These are phyloP conservation scores for Cerastis rubricosa DNA, from an alignment of 2,888 invertebrate species.

Conservation along the genomic window DNA sequence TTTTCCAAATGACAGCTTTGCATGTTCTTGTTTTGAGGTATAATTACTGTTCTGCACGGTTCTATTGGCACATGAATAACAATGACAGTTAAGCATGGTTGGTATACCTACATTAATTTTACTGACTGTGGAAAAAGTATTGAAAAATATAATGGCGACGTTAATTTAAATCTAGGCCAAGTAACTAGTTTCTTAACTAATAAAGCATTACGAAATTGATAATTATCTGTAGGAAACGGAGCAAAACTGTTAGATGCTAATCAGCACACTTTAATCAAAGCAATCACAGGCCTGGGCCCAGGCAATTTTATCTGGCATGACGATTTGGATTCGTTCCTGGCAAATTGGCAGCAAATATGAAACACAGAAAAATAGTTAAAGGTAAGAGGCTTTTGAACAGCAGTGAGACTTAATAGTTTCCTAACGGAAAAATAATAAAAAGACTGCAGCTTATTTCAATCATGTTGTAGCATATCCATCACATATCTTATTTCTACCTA, in stretches of 20 bases:
- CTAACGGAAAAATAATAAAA: background rate
- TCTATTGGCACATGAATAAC: background rate
- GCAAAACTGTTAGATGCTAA: conserved; percentile 57
- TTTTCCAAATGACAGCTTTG: background rate
- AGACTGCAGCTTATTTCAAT: background rate
- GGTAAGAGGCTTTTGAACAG: background rate
- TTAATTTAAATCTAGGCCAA: background rate
- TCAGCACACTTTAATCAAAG: conserved; percentile 57
- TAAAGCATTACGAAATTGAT: background rate
- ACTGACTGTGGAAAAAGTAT: background rate
- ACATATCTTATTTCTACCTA: background rate
- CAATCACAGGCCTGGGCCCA: conserved; percentile 36
- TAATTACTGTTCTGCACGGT: background rate
- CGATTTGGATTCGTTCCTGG: background rate
- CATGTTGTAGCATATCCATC: background rate
- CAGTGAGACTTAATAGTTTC: background rate
- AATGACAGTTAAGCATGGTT: background rate
- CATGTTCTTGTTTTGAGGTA: background rate
- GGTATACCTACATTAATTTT: background rate
- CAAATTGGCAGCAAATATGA: background rate
- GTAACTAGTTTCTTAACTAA: background rate
- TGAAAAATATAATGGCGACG: background rate
- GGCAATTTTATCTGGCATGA: conserved; percentile 26
- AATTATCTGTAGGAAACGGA: background rate
- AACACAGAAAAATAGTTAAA: background rate